Evolutionary conservation across 2,797 vertebrate species (phyloP), one percentile per base, ranked within the genome.

Genomic region (Astyanax mexicanus): DNA sequence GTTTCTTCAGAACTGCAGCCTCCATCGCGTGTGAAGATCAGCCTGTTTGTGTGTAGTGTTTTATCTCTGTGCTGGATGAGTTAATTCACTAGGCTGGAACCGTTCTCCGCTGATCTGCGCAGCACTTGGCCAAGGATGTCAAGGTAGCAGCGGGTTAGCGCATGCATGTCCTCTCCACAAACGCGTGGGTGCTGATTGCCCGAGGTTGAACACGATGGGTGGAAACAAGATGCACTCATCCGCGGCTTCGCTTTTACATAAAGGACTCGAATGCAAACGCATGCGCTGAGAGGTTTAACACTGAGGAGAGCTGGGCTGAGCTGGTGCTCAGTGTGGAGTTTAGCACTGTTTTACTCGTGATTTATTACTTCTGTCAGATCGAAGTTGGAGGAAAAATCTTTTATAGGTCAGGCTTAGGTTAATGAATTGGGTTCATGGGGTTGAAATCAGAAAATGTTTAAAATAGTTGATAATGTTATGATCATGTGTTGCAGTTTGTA

Each of bases 91-190:
- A 4, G 8, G 8, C 15, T 38, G 57, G 38, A 49, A 44, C 69
- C 21, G 58, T 57, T 19, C 64, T 25, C 9, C 2, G 15, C 23
- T 52, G 49, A 25, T 74, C 35, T 44, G 61, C 42, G 1, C 67
- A 60, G 61, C 64, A 52, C 60, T 75, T 71, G 69, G 66, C 55
- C 54, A 61, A 65, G 35, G 58, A 61, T 68, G 69, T 67, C 52
- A 45, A 61, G 68, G 68, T 67, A 69, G 42, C 49, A n/a, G 29
- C 15, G 51, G 42, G 47, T 66, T 32, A 10, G 64, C 17, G 62
- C 62, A n/a, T 47, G 17, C 44, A 49, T 37, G 44, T 66, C 23
- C 60, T 80, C 44, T 58, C 52, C 72, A 37, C 19, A 58, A 38
- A 12, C 4, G 49, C 58, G 52, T 71, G 61, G 72, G 78, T 47